These are phyloP conservation scores for Aramus guarauna DNA, from an alignment of 2,113 vertebrate species.

Conservation along the genomic window DNA sequence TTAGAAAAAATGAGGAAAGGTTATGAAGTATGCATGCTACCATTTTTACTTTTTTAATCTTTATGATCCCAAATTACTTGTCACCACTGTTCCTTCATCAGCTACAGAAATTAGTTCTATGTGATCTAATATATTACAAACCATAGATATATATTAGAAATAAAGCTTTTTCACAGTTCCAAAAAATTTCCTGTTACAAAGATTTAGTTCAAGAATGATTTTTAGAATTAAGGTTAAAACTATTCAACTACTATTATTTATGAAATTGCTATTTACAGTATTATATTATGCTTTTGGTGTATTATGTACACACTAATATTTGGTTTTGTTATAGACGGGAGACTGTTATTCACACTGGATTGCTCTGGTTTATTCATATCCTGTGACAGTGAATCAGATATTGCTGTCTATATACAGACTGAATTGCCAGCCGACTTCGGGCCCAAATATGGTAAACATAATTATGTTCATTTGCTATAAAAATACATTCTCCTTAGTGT, in stretches of 20 bases:
- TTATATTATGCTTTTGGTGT: neutral
- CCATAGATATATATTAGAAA: neutral
- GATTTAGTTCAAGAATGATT: neutral
- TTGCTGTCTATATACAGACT: conserved; percentile 48
- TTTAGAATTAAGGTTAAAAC: neutral
- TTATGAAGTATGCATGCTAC: conserved; percentile 4
- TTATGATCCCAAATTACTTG: neutral
- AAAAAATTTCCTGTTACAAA: neutral
- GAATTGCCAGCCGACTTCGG: conserved; percentile 46
- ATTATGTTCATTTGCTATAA: conserved; percentile 63
- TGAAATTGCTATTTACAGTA: neutral
- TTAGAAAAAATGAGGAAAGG: conserved; percentile 6
- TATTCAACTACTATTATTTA: neutral
- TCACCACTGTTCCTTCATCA: neutral
- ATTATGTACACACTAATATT: neutral
- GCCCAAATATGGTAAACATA: conserved; percentile 62
- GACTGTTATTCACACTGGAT: conserved; percentile 9
- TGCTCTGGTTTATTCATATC: conserved; percentile 61
- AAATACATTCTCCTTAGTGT: conserved; percentile 57
- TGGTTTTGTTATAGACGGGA: conserved; percentile 17
- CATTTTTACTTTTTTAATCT: neutral
- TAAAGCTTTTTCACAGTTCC: neutral
- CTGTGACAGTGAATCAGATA: conserved; percentile 65
- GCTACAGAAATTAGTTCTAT: neutral
- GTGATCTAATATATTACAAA: neutral